Evolutionary conservation across 2,888 invertebrate species (phyloP).

Genomic region (Drosophila rellima): DNA sequence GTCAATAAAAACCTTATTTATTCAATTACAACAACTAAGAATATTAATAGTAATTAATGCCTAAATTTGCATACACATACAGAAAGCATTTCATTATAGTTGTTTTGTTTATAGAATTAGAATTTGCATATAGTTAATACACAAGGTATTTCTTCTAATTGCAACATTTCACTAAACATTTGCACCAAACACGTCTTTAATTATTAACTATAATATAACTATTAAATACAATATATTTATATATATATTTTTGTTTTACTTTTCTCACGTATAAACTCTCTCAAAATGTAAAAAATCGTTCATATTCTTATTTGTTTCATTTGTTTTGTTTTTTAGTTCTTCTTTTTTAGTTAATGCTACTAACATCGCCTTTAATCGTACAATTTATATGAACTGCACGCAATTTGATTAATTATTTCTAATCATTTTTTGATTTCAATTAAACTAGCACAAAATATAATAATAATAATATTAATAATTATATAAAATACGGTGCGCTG

Average conservation of each 20-base stretch:
- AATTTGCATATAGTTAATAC: slow-evolving; percentile 37
- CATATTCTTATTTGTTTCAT: slow-evolving; percentile 30
- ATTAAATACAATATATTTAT: slow-evolving; percentile 56
- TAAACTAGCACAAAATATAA: slow-evolving; percentile 56
- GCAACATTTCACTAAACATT: slow-evolving; percentile 47
- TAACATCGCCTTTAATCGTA: slow-evolving; percentile 45
- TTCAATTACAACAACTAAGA: slow-evolving; percentile 55
- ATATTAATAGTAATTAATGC: slow-evolving; percentile 58
- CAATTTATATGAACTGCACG: slow-evolving; percentile 43
- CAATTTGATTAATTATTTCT: slow-evolving; percentile 32
- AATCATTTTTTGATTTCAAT: slow-evolving; percentile 53
- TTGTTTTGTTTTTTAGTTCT: slow-evolving; percentile 15
- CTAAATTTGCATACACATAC: slow-evolving; percentile 47
- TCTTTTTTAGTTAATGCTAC: slow-evolving; percentile 37
- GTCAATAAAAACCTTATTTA: slow-evolving; percentile 55
- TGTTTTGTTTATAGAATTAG: slow-evolving; percentile 6
- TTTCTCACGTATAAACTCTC: slow-evolving; percentile 68
- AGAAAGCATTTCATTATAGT: slow-evolving; percentile 27
- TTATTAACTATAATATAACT: slow-evolving; percentile 65
- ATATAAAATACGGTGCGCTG: slow-evolving; percentile 43
- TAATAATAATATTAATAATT: slow-evolving; percentile 6
- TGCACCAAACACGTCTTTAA: slow-evolving; percentile 43
- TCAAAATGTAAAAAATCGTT: slow-evolving; percentile 79
- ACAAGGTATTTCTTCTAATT: slow-evolving; percentile 35
- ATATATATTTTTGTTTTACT: slow-evolving; percentile 13